Percentiles rank a stretch among this genome's conserved stretches.
These are phyloP conservation scores for Cliona cf. orientalis DNA, from an alignment of 37 sponge, comb jelly and placozoan genomes.

Conservation along the genomic window DNA sequence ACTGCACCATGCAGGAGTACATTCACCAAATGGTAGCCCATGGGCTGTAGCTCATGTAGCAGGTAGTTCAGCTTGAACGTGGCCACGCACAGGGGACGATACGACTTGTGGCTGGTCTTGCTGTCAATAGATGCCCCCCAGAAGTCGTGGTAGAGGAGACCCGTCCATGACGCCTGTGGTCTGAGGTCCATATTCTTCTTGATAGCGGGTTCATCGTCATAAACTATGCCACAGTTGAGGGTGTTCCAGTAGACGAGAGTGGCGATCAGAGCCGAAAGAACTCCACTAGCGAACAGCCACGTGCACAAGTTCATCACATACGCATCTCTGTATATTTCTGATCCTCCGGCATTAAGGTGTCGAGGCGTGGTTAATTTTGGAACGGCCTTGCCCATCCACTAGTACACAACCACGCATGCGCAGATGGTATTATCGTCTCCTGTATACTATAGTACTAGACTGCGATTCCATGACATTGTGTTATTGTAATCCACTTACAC, in stretches of 20 bases:
- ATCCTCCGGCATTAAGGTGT: no score
- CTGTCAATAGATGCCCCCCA: conserved; percentile 86
- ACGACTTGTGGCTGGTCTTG: conserved; percentile 90
- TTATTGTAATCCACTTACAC: no score
- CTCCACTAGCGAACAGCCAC: neutral
- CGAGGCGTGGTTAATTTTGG: no score
- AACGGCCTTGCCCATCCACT: no score
- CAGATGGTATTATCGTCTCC: no score
- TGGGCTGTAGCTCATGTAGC: conserved; percentile 68
- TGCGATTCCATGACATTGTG: no score
- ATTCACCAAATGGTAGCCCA: conserved; percentile 90
- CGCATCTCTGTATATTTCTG: no score
- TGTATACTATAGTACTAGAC: no score
- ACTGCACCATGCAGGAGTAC: conserved; percentile 75
- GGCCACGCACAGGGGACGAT: conserved; percentile 84
- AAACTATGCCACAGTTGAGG: conserved; percentile 73
- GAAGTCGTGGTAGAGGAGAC: conserved; percentile 81
- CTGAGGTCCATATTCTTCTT: conserved; percentile 75
- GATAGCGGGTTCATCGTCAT: conserved; percentile 89
- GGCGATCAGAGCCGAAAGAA: conserved; percentile 43
- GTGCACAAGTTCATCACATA: no score
- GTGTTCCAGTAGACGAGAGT: conserved; percentile 63
- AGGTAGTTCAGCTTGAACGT: conserved; percentile 85
- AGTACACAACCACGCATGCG: no score
- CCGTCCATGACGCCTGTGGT: conserved; percentile 62